Evolutionary conservation across 2,113 vertebrate genomes (phyloP), one percentile per base, ranked within the genome.

Genomic region (Alligator sinensis): DNA sequence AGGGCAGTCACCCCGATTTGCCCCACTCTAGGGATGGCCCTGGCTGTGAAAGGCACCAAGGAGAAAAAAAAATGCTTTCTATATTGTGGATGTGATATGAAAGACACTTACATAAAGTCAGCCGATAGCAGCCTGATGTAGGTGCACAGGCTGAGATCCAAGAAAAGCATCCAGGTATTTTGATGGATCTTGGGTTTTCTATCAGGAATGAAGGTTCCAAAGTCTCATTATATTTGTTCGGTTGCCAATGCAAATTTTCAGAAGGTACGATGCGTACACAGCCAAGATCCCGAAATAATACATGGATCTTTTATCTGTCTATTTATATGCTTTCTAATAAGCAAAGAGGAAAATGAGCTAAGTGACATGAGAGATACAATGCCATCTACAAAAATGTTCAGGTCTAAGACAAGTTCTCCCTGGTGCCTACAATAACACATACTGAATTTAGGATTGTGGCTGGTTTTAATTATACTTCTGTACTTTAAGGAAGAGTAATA

Each of bases 151-250:
- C 11, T 80, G 17, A 13, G 6, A 60, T 55, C 60, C 60, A 77
- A 9, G 27, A 16, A 64, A 80, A 87, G 27, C 5, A 18, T 47
- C 76, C 10, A 7, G 74, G 18, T 58, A 87, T 58, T 68, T 19
- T 28, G 2, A 17, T 59, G 0, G 63, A 28, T 9, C 17, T 58
- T 64, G 18, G 5, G 63, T 17, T 13, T 87, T 15, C 7, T 12
- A 8, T 87, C 24, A 60, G 28, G 80, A 90, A 86, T 0, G 55
- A 28, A 82, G 88, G 17, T 24, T 58, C 30, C 63, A 16, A 92
- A 74, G 47, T 21, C 14, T 16, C 54, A 5, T 18, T 30, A 87
- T 5, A 47, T 0, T 0, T 0, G 0, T 21, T 30, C 25, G 54
- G 4, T 2, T 82, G 12, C 55, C 9, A 77, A 1, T 2, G 27